Conservation (phyloP, 2,113 vertebrate genomes). For the Callaeas wilsoni region DNA sequence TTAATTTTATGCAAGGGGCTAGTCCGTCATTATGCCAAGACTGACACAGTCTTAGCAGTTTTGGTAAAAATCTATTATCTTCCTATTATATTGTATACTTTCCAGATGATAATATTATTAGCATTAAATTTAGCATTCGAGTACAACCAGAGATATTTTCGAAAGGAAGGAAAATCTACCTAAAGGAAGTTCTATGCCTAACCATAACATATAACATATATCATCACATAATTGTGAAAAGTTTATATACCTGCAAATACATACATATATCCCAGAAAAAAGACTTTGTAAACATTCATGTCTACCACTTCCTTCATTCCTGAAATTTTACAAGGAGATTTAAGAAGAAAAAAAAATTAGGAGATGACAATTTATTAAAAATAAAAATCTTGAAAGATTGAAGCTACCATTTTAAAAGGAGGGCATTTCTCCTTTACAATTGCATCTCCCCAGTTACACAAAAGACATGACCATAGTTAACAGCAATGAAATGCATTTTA, state of each 20-base stretch:
- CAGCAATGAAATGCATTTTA: background rate
- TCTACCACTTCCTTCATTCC: background rate
- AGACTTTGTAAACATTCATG: background rate
- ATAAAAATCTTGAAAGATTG: background rate
- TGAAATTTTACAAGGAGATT: background rate
- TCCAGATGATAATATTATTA: background rate
- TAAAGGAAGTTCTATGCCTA: background rate
- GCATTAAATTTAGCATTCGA: background rate
- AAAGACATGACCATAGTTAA: background rate
- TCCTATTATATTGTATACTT: background rate
- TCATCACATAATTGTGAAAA: background rate
- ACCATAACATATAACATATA: no score
- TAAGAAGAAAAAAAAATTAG: background rate
- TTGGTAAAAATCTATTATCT: background rate
- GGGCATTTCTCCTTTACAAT: background rate
- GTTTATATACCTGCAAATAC: background rate
- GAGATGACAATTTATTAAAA: background rate
- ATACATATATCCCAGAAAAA: background rate
- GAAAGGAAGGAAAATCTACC: background rate
- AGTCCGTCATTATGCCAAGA: constrained; percentile 8
- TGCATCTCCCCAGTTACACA: background rate
- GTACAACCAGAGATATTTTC: background rate
- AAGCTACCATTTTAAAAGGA: background rate
- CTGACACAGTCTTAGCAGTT: background rate
- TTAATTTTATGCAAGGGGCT: background rate